Evolutionary conservation across 2,888 invertebrate genomes (phyloP), one percentile per base, ranked within the genome.

Genomic region (Pomacea canaliculata): DNA sequence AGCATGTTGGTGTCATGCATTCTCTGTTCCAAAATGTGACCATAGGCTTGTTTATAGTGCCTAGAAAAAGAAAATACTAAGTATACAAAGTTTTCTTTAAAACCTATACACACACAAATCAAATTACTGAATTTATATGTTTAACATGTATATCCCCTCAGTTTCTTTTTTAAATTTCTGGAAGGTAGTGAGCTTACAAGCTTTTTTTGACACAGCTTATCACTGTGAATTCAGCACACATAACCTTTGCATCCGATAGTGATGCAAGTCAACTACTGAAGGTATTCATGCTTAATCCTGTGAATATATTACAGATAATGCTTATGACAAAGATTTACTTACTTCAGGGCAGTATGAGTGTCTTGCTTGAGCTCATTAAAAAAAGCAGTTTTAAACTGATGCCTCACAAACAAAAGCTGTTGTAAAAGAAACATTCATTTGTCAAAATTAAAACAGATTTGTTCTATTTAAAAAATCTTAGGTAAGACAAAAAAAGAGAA

Each of bases 311-410:
- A 37, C 37, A 37, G 37, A 37, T 37, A 37, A 37, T 37, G 37
- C 37, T 37, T 37, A 37, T 37, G 37, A 37, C 37, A 37, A 13
- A 56, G 16, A 56, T 27, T 48, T n/a, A 77, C 84, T 85, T 83
- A 90, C 90, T 91, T 91, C 46, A 90, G 82, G n/a, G 90, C 89
- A 19, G 89, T 89, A 75, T 88, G 87, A 7, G 88, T 87, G 80
- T 91, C 99, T 89, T 97, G 97, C 85, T 96, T 95, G 80, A 99
- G 91, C 92, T 99, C 99, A 88, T 96, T 96, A 73, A 97, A 94
- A 92, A 97, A 98, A 0, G 96, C 99, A 90, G 98, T 94, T 92
- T 99, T 99, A 90, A 98, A 98, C 89, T 98, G 96, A 92, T 99
- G 98, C 59, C 99, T 92, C 49, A 99, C 97, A 92, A 96, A 96